Percentiles rank a stretch among this genome's conserved stretches.
Evolutionary conservation across 2,113 vertebrate species (phyloP).

Genomic region (Nibea coibor): DNA sequence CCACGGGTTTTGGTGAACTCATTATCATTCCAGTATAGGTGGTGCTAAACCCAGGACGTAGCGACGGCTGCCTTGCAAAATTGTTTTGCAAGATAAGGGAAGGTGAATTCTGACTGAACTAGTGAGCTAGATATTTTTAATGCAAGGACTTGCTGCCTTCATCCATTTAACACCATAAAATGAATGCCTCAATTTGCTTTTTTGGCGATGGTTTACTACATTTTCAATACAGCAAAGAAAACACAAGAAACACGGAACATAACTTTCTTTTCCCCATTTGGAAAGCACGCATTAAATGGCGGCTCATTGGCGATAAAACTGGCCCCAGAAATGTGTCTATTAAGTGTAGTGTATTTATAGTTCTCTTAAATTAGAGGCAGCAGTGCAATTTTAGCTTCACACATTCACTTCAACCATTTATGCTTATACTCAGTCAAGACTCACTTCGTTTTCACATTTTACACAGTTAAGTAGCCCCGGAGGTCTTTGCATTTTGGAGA

Average conservation of each 20-base stretch:
- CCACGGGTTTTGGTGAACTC: too few relatives aligned
- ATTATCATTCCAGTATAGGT: too few relatives aligned
- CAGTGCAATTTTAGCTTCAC: conserved; percentile 1
- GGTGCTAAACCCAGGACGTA: too few relatives aligned
- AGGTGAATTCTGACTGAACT: too few relatives aligned
- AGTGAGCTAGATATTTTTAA: too few relatives aligned
- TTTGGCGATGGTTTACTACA: neutral
- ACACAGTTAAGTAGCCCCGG: conserved; percentile 7
- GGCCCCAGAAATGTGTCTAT: neutral
- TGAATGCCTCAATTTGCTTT: neutral
- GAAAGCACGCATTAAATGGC: neutral
- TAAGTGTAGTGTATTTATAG: neutral
- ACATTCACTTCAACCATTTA: neutral
- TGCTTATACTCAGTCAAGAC: neutral
- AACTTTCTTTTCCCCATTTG: neutral
- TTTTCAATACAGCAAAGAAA: neutral
- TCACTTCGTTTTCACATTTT: conserved; percentile 13
- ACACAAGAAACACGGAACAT: neutral
- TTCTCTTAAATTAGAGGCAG: neutral
- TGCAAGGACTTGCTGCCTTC: neutral
- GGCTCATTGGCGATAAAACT: neutral
- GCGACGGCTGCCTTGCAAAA: too few relatives aligned
- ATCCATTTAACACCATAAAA: too few relatives aligned
- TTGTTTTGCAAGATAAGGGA: too few relatives aligned
- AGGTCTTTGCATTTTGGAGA: neutral